Percentiles rank a stretch among this genome's conserved stretches.
Conservation (phyloP, 2,888 invertebrate species). For the Nomada flava region DNA sequence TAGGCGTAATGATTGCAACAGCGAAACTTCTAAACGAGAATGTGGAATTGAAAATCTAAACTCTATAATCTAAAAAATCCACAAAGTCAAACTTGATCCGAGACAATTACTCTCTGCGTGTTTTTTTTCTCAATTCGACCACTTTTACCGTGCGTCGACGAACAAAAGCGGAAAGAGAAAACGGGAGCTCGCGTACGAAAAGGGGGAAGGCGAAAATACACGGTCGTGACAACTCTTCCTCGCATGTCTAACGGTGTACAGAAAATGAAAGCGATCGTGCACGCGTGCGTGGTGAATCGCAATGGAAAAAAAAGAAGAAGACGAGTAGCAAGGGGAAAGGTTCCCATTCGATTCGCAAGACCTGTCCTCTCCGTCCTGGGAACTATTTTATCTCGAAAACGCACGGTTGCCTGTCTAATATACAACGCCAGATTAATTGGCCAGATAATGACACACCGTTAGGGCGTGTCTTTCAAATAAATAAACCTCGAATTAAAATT, state of each 20-base stretch:
- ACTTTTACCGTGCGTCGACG: not conserved
- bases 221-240: slow-evolving; percentile 30
- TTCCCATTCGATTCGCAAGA: not conserved
- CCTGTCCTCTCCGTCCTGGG: not conserved
- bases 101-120: not conserved
- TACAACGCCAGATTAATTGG: not conserved
- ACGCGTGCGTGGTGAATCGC: slow-evolving; percentile 32
- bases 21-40: too few species aligned
- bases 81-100: too few species aligned
- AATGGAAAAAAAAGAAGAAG: slow-evolving; percentile 5
- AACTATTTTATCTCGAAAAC: slow-evolving; percentile 1
- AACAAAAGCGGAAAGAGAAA: slow-evolving; percentile 45
- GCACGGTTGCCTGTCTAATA: not conserved
- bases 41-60: too few species aligned
- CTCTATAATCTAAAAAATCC: not conserved
- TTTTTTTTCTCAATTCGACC: not conserved
- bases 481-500: not conserved
- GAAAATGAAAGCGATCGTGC: slow-evolving; percentile 47
- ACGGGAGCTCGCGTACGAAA: slow-evolving; percentile 28
- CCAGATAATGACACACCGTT: not conserved
- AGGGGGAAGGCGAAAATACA: slow-evolving; percentile 43
- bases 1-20: too few species aligned
- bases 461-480: too few species aligned
- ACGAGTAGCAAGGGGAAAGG: not conserved
- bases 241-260: slow-evolving; percentile 28